A percentile compares a stretch with the other conserved stretches of the same genome.
phyloP scores from a whole-genome alignment of 2,113 vertebrate species.

The Cisticola juncidis region DNA sequence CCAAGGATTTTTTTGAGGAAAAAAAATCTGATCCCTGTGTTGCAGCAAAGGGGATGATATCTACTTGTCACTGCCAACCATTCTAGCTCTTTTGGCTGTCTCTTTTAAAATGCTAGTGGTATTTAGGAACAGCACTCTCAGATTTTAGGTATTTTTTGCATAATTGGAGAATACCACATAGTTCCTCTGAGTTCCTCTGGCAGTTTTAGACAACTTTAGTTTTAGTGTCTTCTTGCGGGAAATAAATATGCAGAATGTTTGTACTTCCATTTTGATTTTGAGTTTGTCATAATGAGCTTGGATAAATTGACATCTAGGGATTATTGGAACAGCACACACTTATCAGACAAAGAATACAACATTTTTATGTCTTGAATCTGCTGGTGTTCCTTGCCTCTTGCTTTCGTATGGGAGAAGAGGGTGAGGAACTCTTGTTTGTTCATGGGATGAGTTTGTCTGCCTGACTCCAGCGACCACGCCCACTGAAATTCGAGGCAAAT shows the following conservation, averaged over 20 bases:
- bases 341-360: neutral
- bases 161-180: neutral
- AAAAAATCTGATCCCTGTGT: neutral
- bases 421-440: neutral
- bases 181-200: neutral
- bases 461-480: neutral
- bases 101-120: neutral
- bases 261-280: neutral
- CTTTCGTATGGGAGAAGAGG: neutral
- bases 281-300: neutral
- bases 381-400: neutral
- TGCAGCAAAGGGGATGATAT: neutral
- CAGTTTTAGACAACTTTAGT: neutral
- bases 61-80: neutral
- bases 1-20: neutral
- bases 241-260: neutral
- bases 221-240: neutral
- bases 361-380: neutral
- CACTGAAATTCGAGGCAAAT: neutral
- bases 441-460: neutral
- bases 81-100: neutral
- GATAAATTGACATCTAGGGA: neutral
- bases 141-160: neutral
- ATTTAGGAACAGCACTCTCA: neutral
- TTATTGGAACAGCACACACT: neutral